Base-by-base conservation (phyloP, 2,888 invertebrate species). In the Caenorhabditis imperialis region DNA sequence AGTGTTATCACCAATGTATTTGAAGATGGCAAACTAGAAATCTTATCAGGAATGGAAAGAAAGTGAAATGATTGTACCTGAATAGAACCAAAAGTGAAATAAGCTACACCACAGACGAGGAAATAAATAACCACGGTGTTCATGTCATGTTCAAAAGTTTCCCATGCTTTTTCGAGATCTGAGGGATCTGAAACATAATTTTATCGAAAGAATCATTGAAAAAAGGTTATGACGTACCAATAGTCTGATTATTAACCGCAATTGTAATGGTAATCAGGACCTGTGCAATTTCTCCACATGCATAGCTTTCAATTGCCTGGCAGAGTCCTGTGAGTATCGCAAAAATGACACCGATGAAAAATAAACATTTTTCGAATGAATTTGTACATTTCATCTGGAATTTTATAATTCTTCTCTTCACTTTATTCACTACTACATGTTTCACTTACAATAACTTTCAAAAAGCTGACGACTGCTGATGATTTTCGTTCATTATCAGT, bases 1-100 rank as follows among this genome's bases (percentile, higher is more conserved):
- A 84, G 91, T 91, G 60, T 89, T 77, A 69, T 89, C 88, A 2
- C 89, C 87, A 1, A 89, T 85, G 12, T 81, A 81, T 76, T 86
- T 84, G 88, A 89, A 89, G 67, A 85, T 85, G 3, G 83, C 67
- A 18, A 53, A 58, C 63, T 72, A 44, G 44, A 63, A 58, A 16
- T 14, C 7, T 16, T 6, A 6, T 6, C 14, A 8, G 6, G 14
- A 40, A 40, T 18, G 30, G 7, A 30, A 30, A 30, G n/a, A n/a
- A n/a, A 30, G 30, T 30, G 30, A 7, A 10, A 30, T 18, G 3
- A n/a, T 6, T 6, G 2, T 38, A 69, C 67, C 51, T 69, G 69
- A 12, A 72, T 51, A 57, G 57, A 58, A 47, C 63, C 72, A 42
- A 72, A 72, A 8, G 35, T 33, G 6, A 72, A 57, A 42, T 72